Percentiles rank a stretch among this genome's conserved stretches.
phyloP scores from a whole-genome alignment of 2,797 vertebrate genomes.

The Saguinus oedipus region DNA sequence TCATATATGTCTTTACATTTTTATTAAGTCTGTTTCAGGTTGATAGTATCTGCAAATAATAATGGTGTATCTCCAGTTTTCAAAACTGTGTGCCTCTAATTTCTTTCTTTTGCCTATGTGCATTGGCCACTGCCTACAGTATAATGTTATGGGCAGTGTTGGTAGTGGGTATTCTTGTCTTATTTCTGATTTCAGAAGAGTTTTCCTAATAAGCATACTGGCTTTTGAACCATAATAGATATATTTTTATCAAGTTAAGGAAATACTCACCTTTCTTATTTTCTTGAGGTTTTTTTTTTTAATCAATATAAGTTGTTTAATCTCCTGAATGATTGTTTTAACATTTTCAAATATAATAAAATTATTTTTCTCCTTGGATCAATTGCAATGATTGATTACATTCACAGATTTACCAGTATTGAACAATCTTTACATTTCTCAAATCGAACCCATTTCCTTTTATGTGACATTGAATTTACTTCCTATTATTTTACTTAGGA shows the following conservation, averaged over 20 bases:
- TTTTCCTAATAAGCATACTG: neutral
- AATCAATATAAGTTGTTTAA: neutral
- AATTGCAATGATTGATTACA: neutral
- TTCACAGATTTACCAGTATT: neutral
- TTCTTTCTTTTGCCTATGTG: neutral
- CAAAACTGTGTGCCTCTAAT: neutral
- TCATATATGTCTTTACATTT: neutral
- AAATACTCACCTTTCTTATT: neutral
- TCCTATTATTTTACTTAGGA: neutral
- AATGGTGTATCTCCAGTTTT: neutral
- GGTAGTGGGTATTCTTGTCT: neutral
- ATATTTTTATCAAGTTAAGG: neutral
- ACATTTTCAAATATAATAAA: neutral
- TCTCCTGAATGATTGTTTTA: neutral
- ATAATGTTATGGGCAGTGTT: neutral
- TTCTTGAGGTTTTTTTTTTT: neutral
- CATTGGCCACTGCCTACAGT: neutral
- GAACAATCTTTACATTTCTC: slow-evolving; percentile 4
- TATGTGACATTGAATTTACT: neutral
- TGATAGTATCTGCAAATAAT: neutral
- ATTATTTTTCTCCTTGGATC: neutral
- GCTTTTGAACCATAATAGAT: neutral
- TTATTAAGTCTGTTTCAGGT: neutral
- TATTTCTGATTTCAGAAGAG: neutral
- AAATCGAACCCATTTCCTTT: neutral